Base-by-base conservation (phyloP, 64 coral and sea anemone species). In the Montipora foliosa region DNA sequence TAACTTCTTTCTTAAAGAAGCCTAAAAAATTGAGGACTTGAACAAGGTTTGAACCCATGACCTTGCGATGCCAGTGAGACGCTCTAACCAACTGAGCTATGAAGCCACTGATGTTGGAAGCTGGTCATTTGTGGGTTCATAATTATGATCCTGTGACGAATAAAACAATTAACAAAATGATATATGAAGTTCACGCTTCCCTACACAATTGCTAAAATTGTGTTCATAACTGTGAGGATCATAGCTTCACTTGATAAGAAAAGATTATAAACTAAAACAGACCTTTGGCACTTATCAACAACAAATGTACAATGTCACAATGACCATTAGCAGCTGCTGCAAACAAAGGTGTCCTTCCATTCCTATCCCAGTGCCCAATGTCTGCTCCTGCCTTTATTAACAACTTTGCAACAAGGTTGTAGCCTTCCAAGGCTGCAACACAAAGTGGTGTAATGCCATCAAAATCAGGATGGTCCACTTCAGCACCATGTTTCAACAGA, bases 311-410 rank as follows among this genome's bases (percentile, higher is more conserved):
- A 82, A 99, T 92, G 0, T 71, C 79, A 49, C 76, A 66, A 77
- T 99, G 95, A 21, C 98, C 98, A 95, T 90, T 94, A 75, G 98
- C 95, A 9, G 98, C 95, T 0, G 98, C 98, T 14, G 95, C 89
- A 94, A 99, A 96, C 12, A 99, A 49, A n/a, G 98, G 98, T 76
- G 98, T 99, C 47, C 95, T 83, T 45, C 98, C 95, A 93, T 99
- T 94, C 60, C 98, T 92, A 52, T 99, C 98, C 98, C 98, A 99
- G 69, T 99, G 98, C 8, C 95, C 92, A 11, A 67, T 79, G 60
- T 99, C 98, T 19, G 98, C 95, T 68, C 93, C 85, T 24, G 79
- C 88, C 12, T 95, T 89, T 47, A 99, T 81, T 37, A 99, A 90
- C 25, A 96, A 78, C 48, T 96, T 91, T 16, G 96, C 92, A 53